Base-by-base conservation (phyloP, 1,140 invertebrate species). In the Luehdorfia chinensis region DNA sequence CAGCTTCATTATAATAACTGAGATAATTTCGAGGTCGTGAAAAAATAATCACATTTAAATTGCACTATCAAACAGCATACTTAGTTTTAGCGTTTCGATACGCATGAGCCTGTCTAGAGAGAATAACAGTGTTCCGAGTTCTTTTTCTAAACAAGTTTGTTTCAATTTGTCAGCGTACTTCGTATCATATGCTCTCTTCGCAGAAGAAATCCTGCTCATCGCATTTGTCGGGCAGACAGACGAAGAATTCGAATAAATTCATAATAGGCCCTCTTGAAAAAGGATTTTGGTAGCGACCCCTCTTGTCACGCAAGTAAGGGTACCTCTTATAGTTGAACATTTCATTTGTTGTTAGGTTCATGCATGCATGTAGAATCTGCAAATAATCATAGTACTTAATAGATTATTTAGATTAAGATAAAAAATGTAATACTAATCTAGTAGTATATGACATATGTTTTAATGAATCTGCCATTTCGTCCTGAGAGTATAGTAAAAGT, bases 261-360 rank as follows among this genome's bases (percentile, higher is more conserved):
- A 94, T 89, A 6, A 95, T 89, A 0, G 94, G 92, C 1, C 96
- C 96, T 53, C 94, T 90, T 8, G 95, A 94, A 67, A 96, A 98
- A 0, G 95, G 95, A 80, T 97, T 97, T 60, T 93, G 91, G 64
- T 96, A 97, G 55, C 93, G 91, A 0, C 96, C 96, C 47, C 93
- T 90, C 64, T 94, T 94, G 66, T 97, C 95, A 18, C 94, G 87
- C 39, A 97, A 77, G 73, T 98, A 97, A 0, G 94, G 92, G 71
- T 97, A 97, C 12, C 95, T 89, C 70, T 96, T 96, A 65, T 95
- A 95, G 86, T 97, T 97, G 64, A 97, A 95, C 92, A 95, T 94
- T 84, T 97, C 96, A 73, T 97, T 98, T 9, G 96, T 97, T 4
- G 96, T 98, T 8, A 97, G 81, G 86, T 97, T 97, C 91, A 95